Base-by-base conservation (phyloP, 1,140 invertebrate genomes). In the Odontomachus brunneus region DNA sequence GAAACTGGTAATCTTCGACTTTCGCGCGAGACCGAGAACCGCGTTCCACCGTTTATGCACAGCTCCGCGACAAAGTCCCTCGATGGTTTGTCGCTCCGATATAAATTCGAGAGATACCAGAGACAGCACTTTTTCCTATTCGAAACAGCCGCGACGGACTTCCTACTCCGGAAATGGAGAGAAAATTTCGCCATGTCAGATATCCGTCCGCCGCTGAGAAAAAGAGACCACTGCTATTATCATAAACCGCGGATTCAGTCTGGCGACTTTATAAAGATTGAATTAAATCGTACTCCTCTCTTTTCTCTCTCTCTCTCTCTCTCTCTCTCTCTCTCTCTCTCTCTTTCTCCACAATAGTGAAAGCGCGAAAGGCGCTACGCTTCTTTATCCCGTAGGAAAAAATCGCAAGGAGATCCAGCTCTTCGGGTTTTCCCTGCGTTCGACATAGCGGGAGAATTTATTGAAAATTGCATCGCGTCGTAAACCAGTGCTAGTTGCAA, bases 201-300 rank as follows among this genome's bases (percentile, higher is more conserved):
- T 78, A 55, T 66, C 53, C 69, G 17, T 72, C 51, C 19, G 24
- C 19, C 38, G 33, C 38, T 4, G 9, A 44, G 29, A 55, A 44
- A 71, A 57, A 12, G 17, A 67, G 33, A 59, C 24, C 33, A 29
- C 38, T 11, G 38, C 17, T 19, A 87, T 86, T 86, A 86, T 84
- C 86, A 69, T 87, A 88, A 88, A 88, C 67, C 44, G 67, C 53
- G 65, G 51, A 59, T 88, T 88, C 73, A 60, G 22, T n/a, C 9
- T 24, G 60, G 78, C 49, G 38, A 81, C 62, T 89, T 87, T 81
- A 71, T 60, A 62, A 89, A 89, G 85, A 87, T 89, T 83, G 85
- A 89, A 89, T 85, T 89, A 89, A 89, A 85, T 76, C 55, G 75
- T 81, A 60, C 44, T 14, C 24, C 19, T 12, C 69, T 74, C 7